Base-by-base conservation (phyloP, 1,140 invertebrate species). In the Procambarus clarkii region DNA sequence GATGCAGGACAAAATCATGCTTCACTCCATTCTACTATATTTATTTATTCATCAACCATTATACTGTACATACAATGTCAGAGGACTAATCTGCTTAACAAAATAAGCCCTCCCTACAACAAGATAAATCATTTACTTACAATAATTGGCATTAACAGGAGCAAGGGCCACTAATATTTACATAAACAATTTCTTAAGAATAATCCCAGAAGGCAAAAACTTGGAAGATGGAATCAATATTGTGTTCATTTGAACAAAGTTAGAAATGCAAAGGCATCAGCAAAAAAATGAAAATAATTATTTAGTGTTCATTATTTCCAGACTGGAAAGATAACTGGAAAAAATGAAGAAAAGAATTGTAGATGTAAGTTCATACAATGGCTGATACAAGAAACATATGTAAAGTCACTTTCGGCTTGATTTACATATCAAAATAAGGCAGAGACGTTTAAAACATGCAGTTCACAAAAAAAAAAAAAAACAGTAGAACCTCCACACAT, bases 101-200 rank as follows among this genome's bases (percentile, higher is more conserved):
- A 91, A 85, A 80, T 80, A 79, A 78, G 76, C 80, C 88, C 82
- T 85, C 82, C 81, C 88, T 91, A 91, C 88, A 91, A 91, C 88
- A 91, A 91, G 88, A 91, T 91, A 91, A 91, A 91, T 91, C 76
- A 91, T 91, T 91, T 90, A 90, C 88, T 90, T 91, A 86, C 82
- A 91, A 80, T 91, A 91, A 84, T 91, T 85, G 82, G 88, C 88
- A 91, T 91, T 84, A 91, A 91, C 88, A 91, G 64, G 69, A 91
- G 82, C 74, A 91, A 79, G 88, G 88, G 88, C 82, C 74, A 85
- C 45, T 69, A 84, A 69, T 91, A 85, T 91, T 77, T 91, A 91
- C 83, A 91, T 46, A 91, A 84, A 86, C 74, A 79, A 86, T 60
- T 91, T 91, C 88, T 71, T 83, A 91, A 86, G 82, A 91, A 85